Percentiles rank a stretch among this genome's conserved stretches.
Evolutionary conservation across 2,113 vertebrate species (phyloP).

Genomic region (Sardina pilchardus): DNA sequence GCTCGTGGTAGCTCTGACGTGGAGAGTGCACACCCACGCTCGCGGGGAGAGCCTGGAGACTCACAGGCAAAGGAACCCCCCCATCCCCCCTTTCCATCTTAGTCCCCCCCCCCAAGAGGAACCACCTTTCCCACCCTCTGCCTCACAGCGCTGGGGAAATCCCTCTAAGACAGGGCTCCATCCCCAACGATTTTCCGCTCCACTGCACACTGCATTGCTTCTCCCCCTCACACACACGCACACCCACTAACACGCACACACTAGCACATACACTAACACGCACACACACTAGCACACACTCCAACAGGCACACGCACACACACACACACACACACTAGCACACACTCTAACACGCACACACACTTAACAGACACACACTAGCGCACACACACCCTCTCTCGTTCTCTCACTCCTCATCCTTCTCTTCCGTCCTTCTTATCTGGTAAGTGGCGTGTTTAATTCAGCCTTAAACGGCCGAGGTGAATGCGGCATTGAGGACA

Average conservation of each 20-base stretch:
- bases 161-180: conserved; percentile 65
- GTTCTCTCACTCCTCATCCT: background rate
- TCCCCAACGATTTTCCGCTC: conserved; percentile 72
- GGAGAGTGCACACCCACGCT: background rate
- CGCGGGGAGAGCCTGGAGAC: background rate
- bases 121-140: conserved; percentile 30
- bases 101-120: background rate
- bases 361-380: too few relatives aligned
- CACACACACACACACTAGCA: conserved; percentile 26
- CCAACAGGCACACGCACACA: background rate
- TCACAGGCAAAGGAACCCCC: background rate
- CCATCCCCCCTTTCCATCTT: background rate
- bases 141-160: conserved; percentile 55
- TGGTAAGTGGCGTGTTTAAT: background rate
- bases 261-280: conserved; percentile 21
- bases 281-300: too few relatives aligned
- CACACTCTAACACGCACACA: too few relatives aligned
- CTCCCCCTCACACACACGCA: conserved; percentile 51
- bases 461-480: background rate
- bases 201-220: conserved; percentile 42
- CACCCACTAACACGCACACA: too few relatives aligned
- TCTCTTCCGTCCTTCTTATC: background rate
- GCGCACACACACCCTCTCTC: background rate
- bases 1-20: background rate
- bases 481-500: background rate